Conservation (phyloP, 2,888 invertebrate genomes). For the Eulithis prunata region DNA sequence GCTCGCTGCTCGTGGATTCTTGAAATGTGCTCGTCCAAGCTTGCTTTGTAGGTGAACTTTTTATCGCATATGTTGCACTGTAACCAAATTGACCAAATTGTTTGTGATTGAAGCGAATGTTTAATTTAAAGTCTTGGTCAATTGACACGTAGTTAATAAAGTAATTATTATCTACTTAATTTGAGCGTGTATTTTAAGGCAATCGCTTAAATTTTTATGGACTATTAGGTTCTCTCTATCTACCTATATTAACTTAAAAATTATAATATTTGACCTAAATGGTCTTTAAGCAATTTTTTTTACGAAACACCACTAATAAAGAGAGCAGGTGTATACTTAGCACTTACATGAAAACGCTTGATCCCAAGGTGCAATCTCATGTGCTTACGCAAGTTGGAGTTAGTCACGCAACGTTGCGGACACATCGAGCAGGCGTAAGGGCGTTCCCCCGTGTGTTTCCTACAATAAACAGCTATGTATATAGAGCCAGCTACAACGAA, state of each 20-base stretch:
- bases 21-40: constrained; percentile 69
- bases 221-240: too few relatives aligned
- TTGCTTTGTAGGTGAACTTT: constrained; percentile 73
- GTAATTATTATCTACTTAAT: too few relatives aligned
- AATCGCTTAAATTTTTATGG: too few relatives aligned
- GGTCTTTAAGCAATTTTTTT: too few relatives aligned
- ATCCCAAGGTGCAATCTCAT: constrained; percentile 63
- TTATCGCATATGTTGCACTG: constrained; percentile 75
- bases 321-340: too few relatives aligned
- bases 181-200: too few relatives aligned
- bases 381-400: constrained; percentile 72
- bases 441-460: constrained; percentile 74
- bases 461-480: constrained; percentile 35
- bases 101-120: constrained; percentile 6
- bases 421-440: constrained; percentile 72
- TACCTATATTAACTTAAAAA: too few relatives aligned
- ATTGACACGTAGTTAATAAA: too few relatives aligned
- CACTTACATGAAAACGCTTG: constrained; percentile 63
- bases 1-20: constrained; percentile 61
- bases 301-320: too few relatives aligned
- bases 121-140: background rate
- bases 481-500: too few relatives aligned
- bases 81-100: constrained; percentile 42
- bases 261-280: too few relatives aligned
- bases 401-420: constrained; percentile 69